Percentiles rank a stretch among this genome's conserved stretches.
Conservation (phyloP, 2,113 vertebrate genomes). For the Urocynchramus pylzowi region DNA sequence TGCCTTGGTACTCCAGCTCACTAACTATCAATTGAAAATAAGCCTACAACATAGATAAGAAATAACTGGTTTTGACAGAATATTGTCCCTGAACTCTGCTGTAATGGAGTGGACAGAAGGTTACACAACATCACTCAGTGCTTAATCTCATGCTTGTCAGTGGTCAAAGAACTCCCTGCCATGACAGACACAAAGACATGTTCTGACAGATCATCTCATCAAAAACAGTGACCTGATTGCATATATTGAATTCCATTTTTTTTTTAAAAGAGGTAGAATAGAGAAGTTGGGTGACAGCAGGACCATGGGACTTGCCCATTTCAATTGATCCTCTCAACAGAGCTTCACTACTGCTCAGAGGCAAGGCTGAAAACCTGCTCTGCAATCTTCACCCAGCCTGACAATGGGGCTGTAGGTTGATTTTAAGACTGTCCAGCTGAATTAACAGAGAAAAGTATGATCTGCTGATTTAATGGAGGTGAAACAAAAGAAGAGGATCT, state of each 20-base stretch:
- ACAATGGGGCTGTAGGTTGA: neutral
- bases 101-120: neutral
- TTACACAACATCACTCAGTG: neutral
- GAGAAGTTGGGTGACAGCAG: neutral
- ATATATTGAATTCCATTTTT: neutral
- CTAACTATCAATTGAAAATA: conserved; percentile 13
- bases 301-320: neutral
- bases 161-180: neutral
- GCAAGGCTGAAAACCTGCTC: neutral
- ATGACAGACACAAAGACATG: neutral
- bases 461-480: neutral
- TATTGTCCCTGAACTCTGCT: neutral
- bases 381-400: neutral
- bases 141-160: neutral
- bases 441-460: neutral
- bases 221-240: neutral
- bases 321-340: neutral
- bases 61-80: neutral
- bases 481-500: neutral
- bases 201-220: neutral
- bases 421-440: neutral
- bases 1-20: neutral
- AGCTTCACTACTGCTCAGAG: neutral
- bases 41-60: neutral
- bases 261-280: neutral